Base-by-base conservation (phyloP, 2,797 vertebrate genomes). In the Lacerta viridis region DNA sequence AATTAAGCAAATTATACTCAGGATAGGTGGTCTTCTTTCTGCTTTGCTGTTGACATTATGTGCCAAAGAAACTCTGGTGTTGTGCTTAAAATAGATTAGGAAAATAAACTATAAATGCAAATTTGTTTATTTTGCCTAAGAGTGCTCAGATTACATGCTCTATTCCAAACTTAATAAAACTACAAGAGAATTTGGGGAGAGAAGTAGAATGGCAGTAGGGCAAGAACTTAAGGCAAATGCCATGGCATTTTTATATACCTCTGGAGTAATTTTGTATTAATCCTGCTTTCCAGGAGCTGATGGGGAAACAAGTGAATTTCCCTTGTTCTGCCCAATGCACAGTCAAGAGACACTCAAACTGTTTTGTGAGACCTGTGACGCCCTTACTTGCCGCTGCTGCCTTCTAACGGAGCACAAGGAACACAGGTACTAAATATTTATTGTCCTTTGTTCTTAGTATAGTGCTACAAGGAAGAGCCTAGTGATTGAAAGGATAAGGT, bases 341-440 rank as follows among this genome's bases (percentile, higher is more conserved):
- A 87, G 89, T n/a, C 96, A 95, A 59, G 97, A 98, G 81, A 92
- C 94, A 0, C 96, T 98, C 85, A 96, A 95, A 84, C 88, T 98
- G 11, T 98, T 97, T 5, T 98, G 97, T 2, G 97, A 98, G 95
- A 97, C 93, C 20, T 98, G 97, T 0, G 96, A 97, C 39, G 94
- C 95, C 29, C 97, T 98, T 8, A 96, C 92, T 0, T 98, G 97
- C 94, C 87, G 27, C 69, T 95, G 95, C 92, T 98, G 97, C 93
- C 95, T 97, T 27, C 93, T 97, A 93, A 82, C 94, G n/a, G 96
- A 97, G 17, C 97, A 98, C 91, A 96, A 96, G 84, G 97, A 98
- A 1, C 97, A 98, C 95, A 97, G 97, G 97, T 98, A 93, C 27
- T 27, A 75, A 87, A 61, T 10, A 0, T 0, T 0, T 20, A 1